phyloP scores from a whole-genome alignment of 1,140 invertebrate genomes.

The Diabrotica virgifera region DNA sequence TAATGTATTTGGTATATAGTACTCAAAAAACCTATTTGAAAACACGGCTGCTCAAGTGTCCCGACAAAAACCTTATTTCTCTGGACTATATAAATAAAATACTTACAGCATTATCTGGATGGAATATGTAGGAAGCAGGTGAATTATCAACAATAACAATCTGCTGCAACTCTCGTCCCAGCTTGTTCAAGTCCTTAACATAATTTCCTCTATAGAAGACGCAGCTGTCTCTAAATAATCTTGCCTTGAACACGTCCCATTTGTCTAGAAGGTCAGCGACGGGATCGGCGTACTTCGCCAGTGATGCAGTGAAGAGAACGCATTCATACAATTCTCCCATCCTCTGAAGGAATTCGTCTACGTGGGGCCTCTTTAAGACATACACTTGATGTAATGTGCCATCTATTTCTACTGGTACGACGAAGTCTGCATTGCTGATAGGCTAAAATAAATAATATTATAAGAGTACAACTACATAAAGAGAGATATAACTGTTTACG shows the following conservation, averaged over 20 bases:
- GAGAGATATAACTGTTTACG: no score
- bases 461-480: no score
- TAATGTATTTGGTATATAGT: no score
- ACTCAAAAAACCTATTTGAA: no score
- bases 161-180: conserved; percentile 93
- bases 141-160: conserved; percentile 99
- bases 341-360: conserved; percentile 97
- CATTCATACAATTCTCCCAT: conserved; percentile 99
- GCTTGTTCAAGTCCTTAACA: conserved; percentile 97
- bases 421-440: conserved; percentile 99
- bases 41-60: no score
- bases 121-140: conserved; percentile 99
- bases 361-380: conserved; percentile 97
- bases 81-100: background rate
- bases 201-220: conserved; percentile 99
- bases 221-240: conserved; percentile 98
- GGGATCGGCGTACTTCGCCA: conserved; percentile 99
- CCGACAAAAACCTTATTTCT: no score
- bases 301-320: conserved; percentile 97
- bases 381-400: conserved; percentile 99
- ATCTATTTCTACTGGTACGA: conserved; percentile 99
- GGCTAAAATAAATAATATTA: conserved; percentile 64
- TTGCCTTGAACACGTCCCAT: conserved; percentile 95
- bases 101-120: conserved; percentile 99
- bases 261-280: conserved; percentile 96